Evolutionary conservation across 2,113 vertebrate genomes (phyloP).

Genomic region (Opisthocomus hoazin): DNA sequence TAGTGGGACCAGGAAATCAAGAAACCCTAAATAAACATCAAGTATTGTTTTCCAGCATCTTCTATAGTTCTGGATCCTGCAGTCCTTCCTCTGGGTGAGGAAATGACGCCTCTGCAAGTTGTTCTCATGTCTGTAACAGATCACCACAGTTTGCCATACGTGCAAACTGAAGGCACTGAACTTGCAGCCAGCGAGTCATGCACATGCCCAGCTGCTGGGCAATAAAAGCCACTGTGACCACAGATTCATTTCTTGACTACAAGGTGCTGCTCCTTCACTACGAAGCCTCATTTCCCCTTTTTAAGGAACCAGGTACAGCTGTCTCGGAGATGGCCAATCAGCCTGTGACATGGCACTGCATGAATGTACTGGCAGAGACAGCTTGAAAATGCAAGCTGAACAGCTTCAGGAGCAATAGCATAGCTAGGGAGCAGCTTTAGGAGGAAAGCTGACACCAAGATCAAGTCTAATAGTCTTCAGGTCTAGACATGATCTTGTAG

Average conservation of each 20-base stretch:
- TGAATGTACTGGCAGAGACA: background rate
- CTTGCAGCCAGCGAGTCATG: background rate
- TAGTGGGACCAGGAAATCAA: conserved; percentile 2
- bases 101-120: background rate
- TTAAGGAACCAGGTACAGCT: background rate
- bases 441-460: background rate
- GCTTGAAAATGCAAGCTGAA: background rate
- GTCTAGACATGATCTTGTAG: background rate
- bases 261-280: background rate
- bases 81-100: conserved; percentile 16
- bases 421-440: background rate
- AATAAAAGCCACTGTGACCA: background rate
- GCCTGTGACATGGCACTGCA: background rate
- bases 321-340: background rate
- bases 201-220: background rate
- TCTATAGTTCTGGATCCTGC: background rate
- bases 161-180: background rate
- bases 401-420: background rate
- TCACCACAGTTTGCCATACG: background rate
- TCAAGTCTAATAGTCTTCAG: background rate
- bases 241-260: background rate
- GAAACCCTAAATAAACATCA: background rate
- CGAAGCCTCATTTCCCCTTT: background rate
- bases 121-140: background rate
- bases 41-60: conserved; percentile 1